These are phyloP conservation scores for Sakesphorus luctuosus DNA, from an alignment of 2,113 vertebrate species.

Conservation along the genomic window DNA sequence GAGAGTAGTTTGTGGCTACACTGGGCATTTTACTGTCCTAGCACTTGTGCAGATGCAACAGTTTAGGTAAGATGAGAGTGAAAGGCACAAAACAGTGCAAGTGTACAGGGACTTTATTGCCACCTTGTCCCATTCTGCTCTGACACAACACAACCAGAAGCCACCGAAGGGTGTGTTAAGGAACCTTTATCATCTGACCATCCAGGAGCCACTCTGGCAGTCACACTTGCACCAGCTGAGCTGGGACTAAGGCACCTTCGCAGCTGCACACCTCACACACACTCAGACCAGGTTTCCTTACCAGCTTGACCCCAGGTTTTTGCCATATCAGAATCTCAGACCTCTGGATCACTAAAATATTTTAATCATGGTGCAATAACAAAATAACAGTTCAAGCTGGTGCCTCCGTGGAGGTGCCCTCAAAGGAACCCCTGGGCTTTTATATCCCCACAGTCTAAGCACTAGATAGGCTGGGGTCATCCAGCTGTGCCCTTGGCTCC, in stretches of 20 bases:
- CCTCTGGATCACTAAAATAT: not conserved
- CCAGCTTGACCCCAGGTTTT: not conserved
- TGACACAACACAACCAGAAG: not conserved
- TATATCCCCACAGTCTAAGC: not conserved
- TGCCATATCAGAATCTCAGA: not conserved
- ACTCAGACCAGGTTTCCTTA: not conserved
- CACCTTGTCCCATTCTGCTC: not conserved
- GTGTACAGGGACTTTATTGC: not conserved
- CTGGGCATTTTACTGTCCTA: not conserved
- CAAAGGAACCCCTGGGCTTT: not conserved
- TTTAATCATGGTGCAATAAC: not conserved
- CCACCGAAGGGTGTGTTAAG: not conserved
- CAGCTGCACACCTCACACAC: not conserved
- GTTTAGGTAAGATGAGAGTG: not conserved
- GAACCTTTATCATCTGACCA: not conserved
- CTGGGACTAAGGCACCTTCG: not conserved
- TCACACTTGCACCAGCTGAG: not conserved
- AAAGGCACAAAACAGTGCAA: not conserved
- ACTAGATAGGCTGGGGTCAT: not conserved
- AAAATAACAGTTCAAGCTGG: fast-evolving
- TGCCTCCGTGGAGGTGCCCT: not conserved
- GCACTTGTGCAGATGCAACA: not conserved
- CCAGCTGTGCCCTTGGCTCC: not conserved
- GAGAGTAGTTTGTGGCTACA: not conserved
- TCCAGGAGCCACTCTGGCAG: not conserved